Evolutionary conservation across 2,797 vertebrate genomes (phyloP).

Genomic region (Sebastes oblongus): DNA sequence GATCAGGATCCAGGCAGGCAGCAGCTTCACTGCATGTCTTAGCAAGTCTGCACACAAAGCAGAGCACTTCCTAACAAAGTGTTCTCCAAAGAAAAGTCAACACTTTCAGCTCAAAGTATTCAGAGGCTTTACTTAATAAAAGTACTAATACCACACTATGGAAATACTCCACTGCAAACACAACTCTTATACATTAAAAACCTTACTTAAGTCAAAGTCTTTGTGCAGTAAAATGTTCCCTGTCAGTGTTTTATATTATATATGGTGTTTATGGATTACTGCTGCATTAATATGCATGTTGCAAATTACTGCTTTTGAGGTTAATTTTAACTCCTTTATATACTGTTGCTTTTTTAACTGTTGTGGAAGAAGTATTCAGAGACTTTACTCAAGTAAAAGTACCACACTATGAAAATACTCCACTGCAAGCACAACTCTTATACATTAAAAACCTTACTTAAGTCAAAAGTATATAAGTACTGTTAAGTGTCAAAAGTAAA

Average conservation of each 20-base stretch:
- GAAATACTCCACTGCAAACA: background rate
- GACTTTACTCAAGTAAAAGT: too few species aligned
- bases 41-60: conserved; percentile 42
- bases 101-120: background rate
- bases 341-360: too few species aligned
- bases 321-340: too few species aligned
- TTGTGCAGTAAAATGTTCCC: too few species aligned
- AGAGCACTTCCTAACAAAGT: background rate
- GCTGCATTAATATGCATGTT: too few species aligned
- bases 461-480: background rate
- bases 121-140: background rate
- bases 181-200: background rate
- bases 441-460: background rate
- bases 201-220: background rate
- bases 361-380: too few species aligned
- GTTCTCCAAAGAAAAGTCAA: background rate
- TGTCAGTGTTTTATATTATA: too few species aligned
- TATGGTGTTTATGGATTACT: too few species aligned
- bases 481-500: background rate
- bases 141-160: background rate
- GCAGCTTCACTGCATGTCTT: conserved; percentile 53
- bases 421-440: too few species aligned
- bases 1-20: conserved; percentile 37
- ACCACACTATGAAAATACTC: too few species aligned
- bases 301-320: too few species aligned